These are phyloP conservation scores for Siniperca knerii DNA, from an alignment of 2,113 vertebrate genomes.

Conservation along the genomic window DNA sequence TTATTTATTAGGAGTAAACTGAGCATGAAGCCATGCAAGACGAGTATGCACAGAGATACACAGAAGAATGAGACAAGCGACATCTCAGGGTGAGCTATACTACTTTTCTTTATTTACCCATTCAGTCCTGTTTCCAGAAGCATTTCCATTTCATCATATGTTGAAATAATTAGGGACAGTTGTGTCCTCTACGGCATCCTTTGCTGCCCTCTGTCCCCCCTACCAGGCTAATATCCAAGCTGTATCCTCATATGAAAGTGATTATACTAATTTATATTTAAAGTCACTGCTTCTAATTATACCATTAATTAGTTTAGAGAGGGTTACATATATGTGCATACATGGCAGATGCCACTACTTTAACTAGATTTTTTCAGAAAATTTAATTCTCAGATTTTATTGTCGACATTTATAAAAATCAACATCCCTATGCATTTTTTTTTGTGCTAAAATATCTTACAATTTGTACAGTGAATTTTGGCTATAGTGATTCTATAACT, in stretches of 20 bases:
- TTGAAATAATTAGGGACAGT: slow-evolving; percentile 9
- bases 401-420: slow-evolving; percentile 47
- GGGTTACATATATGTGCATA: slow-evolving; percentile 36
- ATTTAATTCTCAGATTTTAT: slow-evolving; percentile 31
- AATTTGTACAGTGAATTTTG: slow-evolving; percentile 56
- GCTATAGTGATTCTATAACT: slow-evolving; percentile 58
- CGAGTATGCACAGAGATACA: slow-evolving; percentile 31
- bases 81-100: slow-evolving; percentile 79
- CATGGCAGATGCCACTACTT: slow-evolving; percentile 46
- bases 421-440: slow-evolving; percentile 72
- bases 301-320: slow-evolving; percentile 37
- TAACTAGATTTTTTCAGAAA: slow-evolving; percentile 55
- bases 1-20: slow-evolving; percentile 54
- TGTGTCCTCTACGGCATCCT: neutral
- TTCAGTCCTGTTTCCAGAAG: slow-evolving; percentile 28
- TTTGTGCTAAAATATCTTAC: slow-evolving; percentile 57
- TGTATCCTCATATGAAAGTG: neutral
- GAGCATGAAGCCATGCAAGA: slow-evolving; percentile 57
- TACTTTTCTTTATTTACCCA: slow-evolving; percentile 48
- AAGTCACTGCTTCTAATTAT: slow-evolving; percentile 27
- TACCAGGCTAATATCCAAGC: neutral
- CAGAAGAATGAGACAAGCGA: slow-evolving; percentile 24
- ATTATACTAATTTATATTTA: slow-evolving; percentile 27
- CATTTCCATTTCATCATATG: slow-evolving; percentile 18
- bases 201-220: neutral